Base-by-base conservation (phyloP, 2,888 invertebrate genomes). In the Formica aserva region DNA sequence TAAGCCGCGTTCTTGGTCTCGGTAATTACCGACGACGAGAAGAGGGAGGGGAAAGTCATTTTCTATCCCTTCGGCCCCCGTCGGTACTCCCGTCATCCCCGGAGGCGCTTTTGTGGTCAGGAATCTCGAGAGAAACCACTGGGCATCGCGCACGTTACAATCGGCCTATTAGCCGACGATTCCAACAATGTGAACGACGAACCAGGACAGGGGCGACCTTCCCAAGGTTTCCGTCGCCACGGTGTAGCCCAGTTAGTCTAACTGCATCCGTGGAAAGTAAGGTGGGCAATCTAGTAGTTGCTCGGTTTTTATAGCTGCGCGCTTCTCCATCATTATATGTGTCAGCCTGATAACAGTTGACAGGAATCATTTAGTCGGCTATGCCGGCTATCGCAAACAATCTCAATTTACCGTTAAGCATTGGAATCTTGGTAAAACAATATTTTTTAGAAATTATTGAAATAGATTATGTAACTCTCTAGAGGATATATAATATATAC, bases 151-250 rank as follows among this genome's bases (percentile, higher is more conserved):
- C 91, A 67, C 41, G 72, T 62, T 75, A 94, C 93, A 92, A 94
- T 94, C 93, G 92, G 88, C 91, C 93, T 93, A 93, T 94, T 94
- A 94, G 92, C 91, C 92, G 90, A 86, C 92, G 90, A 94, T 93
- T 92, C 91, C 92, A 93, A 90, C 92, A 89, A 92, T 92, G 92
- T 86, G 89, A 85, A 78, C 83, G 65, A 83, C 69, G 71, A 78
- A 88, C 91, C 92, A 91, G 92, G 91, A 92, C 92, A 76, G 85
- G 90, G 89, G 89, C 81, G 82, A 84, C 32, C 22, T 67, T 67
- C 65, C 41, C 78, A 71, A 80, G 72, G 78, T 60, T 35, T 35
- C 32, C 41, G 11, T 32, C 57, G 41, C 75, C 69, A 32, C n/a
- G 29, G n/a, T 65, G 38, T 72, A 78, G 69, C 65, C 66, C 83